A percentile compares a stretch with the other conserved stretches of the same genome.
Evolutionary conservation across 2,888 invertebrate genomes (phyloP).

Genomic region (Alloplasta piceator): DNA sequence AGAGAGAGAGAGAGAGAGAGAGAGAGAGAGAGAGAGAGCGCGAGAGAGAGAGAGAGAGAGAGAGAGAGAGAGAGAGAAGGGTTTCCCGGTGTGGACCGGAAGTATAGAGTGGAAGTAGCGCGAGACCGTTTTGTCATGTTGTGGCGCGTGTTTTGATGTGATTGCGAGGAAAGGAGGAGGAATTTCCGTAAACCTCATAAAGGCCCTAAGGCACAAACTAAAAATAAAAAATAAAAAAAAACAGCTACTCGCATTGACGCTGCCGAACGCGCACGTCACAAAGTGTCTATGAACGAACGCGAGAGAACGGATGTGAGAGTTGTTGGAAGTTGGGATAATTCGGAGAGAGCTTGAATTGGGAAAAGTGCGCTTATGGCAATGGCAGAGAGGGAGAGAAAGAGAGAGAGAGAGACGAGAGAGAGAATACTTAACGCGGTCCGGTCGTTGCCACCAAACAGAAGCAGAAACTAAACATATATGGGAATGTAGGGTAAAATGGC

Average conservation of each 20-base stretch:
- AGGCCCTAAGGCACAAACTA: neutral
- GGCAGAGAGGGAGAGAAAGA: constrained; percentile 23
- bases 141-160: constrained; percentile 12
- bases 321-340: constrained; percentile 60
- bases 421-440: constrained; percentile 26
- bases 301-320: constrained; percentile 58
- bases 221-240: neutral
- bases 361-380: constrained; percentile 36
- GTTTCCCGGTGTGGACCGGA: constrained; percentile 22
- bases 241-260: constrained; percentile 13
- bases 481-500: no score
- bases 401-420: no score
- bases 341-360: constrained; percentile 55
- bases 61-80: constrained; percentile 2
- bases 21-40: neutral
- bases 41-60: neutral
- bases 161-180: neutral
- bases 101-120: constrained; percentile 47
- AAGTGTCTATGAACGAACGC: neutral
- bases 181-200: constrained; percentile 14
- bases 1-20: neutral
- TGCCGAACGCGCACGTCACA: constrained; percentile 4
- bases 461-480: constrained; percentile 48
- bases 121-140: constrained; percentile 48
- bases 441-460: constrained; percentile 62